Evolutionary conservation across 2,113 vertebrate species (phyloP).

Genomic region (Passer montanus): DNA sequence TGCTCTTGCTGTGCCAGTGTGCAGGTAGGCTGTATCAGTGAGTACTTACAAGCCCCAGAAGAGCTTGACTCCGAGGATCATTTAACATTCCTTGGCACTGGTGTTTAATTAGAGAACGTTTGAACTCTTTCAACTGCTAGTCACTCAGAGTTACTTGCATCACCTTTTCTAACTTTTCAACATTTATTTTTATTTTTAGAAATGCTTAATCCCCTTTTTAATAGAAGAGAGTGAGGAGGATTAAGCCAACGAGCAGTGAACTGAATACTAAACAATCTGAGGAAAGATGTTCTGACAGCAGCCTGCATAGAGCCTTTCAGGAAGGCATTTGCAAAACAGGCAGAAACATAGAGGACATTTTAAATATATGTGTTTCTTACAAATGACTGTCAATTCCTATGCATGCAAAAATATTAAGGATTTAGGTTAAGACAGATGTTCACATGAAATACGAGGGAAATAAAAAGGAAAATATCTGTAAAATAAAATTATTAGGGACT

Average conservation of each 20-base stretch:
- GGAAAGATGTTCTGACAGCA: conserved; percentile 34
- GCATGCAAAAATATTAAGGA: background rate
- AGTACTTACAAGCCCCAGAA: background rate
- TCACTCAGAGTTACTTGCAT: conserved; percentile 25
- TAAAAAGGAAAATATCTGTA: background rate
- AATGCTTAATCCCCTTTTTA: conserved; percentile 70
- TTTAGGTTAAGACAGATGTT: background rate
- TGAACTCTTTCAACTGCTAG: conserved; percentile 37
- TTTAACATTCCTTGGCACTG: conserved; percentile 11
- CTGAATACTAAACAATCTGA: conserved; percentile 67
- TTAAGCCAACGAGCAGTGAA: conserved; percentile 61
- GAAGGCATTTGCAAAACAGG: background rate
- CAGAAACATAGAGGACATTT: background rate
- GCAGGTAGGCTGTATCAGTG: background rate
- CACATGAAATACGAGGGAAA: background rate
- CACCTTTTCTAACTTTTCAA: conserved; percentile 62
- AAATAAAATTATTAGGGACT: background rate
- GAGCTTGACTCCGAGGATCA: background rate
- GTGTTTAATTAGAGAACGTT: conserved; percentile 45
- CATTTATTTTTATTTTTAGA: conserved; percentile 70
- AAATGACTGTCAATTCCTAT: background rate
- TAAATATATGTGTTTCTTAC: background rate
- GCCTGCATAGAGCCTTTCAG: background rate
- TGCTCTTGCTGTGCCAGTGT: background rate
- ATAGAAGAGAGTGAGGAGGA: conserved; percentile 70